Evolutionary conservation across 2,113 vertebrate genomes (phyloP).

Genomic region (Elephas maximus): DNA sequence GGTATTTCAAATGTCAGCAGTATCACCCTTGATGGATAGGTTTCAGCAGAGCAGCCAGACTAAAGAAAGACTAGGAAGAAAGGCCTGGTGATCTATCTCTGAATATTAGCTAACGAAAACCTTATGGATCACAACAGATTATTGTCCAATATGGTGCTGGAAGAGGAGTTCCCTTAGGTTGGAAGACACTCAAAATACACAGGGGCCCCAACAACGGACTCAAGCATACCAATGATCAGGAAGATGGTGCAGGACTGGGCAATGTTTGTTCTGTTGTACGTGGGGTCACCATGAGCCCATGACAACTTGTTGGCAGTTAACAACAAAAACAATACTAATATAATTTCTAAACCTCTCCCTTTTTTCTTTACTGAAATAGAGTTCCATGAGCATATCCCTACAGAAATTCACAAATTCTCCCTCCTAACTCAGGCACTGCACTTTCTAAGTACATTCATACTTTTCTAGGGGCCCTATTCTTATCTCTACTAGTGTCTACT

Average conservation of each 20-base stretch:
- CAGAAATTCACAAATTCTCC: background rate
- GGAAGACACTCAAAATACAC: background rate
- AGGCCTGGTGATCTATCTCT: no score
- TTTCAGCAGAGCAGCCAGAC: no score
- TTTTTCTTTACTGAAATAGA: background rate
- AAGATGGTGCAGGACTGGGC: background rate
- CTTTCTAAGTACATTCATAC: background rate
- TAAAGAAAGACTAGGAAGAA: no score
- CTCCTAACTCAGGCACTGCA: background rate
- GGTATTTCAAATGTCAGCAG: background rate
- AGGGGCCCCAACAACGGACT: background rate
- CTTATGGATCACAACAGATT: background rate
- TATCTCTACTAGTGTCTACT: background rate
- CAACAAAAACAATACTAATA: background rate
- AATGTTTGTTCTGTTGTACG: background rate
- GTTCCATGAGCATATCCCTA: background rate
- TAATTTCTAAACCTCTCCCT: background rate
- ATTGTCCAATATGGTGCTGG: background rate
- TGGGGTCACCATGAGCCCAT: background rate
- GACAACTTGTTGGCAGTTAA: background rate
- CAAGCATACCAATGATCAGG: background rate
- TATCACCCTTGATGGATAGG: no score
- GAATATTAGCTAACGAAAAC: no score
- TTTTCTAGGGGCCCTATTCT: background rate
- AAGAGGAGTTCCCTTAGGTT: background rate